Evolutionary conservation across 2,888 invertebrate genomes (phyloP), one percentile per base, ranked within the genome.

Genomic region (Selenia dentaria): DNA sequence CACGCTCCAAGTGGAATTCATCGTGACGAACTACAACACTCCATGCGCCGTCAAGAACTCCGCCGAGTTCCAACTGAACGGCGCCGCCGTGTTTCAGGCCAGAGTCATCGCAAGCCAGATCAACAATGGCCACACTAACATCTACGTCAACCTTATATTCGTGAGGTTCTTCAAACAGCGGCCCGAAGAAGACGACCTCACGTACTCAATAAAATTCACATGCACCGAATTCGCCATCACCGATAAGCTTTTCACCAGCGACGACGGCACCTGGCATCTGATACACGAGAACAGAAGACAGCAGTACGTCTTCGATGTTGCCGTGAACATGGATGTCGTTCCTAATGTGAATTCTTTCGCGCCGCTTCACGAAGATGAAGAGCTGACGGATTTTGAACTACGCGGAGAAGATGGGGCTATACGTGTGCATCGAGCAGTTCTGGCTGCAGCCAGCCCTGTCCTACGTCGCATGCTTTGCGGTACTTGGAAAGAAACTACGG

Each of bases 331-430:
- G 72, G 67, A 70, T 12, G 54, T 69, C 6, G 54, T 62, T 0
- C 62, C 67, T 0, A 60, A 51, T n/a, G 44, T 58, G 0, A 68
- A 61, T 24, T 70, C 79, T 0, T 75, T 74, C 42, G 54, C 57
- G 3, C 47, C 50, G 18, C 61, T 82, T 1, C 60, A 75, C 35
- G 62, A 60, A 1, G 81, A 82, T 42, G 63, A 62, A 1, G 74
- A 77, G 25, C 46, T 81, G 33, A 76, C 74, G 0, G 82, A 82
- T 45, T 80, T 82, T 32, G 70, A 74, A 32, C 44, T 82, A 31
- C 64, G 70, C 3, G 74, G 76, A 0, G 68, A 68, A 6, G 77
- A 73, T 31, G 82, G 82, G 0, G 66, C 71, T 0, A 74, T 82
- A 3, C 64, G 59, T 3, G 52, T 77, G 35, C 81, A 82, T 41